phyloP scores from a whole-genome alignment of 2,797 vertebrate genomes.

The Megaceryle alcyon region DNA sequence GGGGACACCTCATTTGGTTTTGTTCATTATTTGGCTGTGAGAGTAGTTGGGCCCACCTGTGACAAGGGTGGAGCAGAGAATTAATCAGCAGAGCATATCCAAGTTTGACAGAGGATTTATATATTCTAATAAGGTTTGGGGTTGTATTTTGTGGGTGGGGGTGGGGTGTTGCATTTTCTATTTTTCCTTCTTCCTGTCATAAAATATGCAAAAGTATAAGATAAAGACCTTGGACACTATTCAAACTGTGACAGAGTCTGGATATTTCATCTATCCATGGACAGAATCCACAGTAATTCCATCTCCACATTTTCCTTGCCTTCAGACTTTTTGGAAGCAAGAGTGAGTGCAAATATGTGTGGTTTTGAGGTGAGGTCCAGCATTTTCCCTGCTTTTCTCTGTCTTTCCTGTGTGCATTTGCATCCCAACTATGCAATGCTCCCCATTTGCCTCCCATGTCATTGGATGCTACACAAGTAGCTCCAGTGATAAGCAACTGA shows the following conservation, averaged over 20 bases:
- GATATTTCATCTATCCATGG: constrained; percentile 36
- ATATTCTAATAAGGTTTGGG: not conserved
- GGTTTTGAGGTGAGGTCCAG: not conserved
- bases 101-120: not conserved
- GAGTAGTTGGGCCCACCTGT: constrained; percentile 34
- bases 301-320: constrained; percentile 9
- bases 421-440: not conserved
- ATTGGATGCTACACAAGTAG: not conserved
- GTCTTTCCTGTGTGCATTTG: not conserved
- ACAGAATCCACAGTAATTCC: constrained; percentile 8
- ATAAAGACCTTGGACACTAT: constrained; percentile 15
- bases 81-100: constrained; percentile 15
- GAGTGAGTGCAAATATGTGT: not conserved
- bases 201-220: constrained; percentile 24
- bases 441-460: not conserved
- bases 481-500: not conserved
- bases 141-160: not conserved
- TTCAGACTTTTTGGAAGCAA: not conserved
- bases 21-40: constrained; percentile 7
- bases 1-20: constrained; percentile 5
- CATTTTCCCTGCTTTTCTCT: not conserved
- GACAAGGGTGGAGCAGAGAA: constrained; percentile 35
- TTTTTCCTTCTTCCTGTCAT: constrained; percentile 8
- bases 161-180: not conserved
- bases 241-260: constrained; percentile 39